phyloP scores from a whole-genome alignment of 2,113 vertebrate genomes.

The Tauraco erythrolophus region DNA sequence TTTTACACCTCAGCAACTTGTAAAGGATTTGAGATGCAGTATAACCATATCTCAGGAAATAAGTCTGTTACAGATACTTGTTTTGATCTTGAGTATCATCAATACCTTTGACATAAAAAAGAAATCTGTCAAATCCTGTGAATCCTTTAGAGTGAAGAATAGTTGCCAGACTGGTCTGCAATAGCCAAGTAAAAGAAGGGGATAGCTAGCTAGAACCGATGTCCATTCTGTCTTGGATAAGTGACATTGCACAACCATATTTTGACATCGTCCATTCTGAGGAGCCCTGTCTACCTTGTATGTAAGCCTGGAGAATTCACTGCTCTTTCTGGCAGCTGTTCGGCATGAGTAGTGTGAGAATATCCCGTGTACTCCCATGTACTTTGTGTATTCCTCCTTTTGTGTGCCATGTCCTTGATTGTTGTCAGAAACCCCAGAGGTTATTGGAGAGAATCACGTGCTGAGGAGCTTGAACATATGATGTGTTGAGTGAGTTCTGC shows the following conservation, averaged over 20 bases:
- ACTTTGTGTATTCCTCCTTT: neutral
- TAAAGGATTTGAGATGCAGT: neutral
- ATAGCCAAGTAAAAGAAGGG: neutral
- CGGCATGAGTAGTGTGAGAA: neutral
- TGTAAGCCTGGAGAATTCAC: neutral
- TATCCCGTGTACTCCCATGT: rapidly evolving
- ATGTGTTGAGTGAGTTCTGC: neutral
- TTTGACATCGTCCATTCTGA: neutral
- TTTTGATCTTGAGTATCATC: neutral
- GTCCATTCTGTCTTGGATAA: neutral
- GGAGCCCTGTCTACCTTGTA: neutral
- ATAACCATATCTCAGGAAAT: neutral
- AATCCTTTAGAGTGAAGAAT: neutral
- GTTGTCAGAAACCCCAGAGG: neutral
- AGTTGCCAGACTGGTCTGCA: neutral
- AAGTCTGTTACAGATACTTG: neutral
- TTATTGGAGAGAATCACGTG: neutral
- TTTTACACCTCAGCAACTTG: neutral
- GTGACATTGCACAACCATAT: neutral
- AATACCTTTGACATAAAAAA: neutral
- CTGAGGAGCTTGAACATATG: neutral
- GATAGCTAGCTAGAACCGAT: neutral
- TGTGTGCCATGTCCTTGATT: rapidly evolving
- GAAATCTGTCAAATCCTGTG: neutral
- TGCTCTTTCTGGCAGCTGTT: neutral